These are phyloP conservation scores for Phengaris alcon DNA, from an alignment of 2,888 invertebrate species.

Conservation along the genomic window DNA sequence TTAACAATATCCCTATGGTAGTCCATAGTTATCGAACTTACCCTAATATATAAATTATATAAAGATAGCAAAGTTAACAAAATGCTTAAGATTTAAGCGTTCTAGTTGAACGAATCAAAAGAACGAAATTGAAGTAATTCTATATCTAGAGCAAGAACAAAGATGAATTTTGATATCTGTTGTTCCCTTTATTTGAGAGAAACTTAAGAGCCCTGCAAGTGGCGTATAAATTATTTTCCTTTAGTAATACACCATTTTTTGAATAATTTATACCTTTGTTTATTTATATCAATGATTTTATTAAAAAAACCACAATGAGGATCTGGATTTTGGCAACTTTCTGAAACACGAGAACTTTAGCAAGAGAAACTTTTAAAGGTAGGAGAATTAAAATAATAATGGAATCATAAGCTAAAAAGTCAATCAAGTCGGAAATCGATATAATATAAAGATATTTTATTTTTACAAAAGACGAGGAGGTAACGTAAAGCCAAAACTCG, in stretches of 20 bases:
- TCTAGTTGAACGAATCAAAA: not conserved
- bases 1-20: too few species aligned
- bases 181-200: slow-evolving; percentile 21
- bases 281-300: slow-evolving; percentile 13
- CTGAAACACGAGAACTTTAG: too few species aligned
- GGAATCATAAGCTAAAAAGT: too few species aligned
- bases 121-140: slow-evolving; percentile 12
- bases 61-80: not conserved
- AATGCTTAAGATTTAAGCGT: not conserved
- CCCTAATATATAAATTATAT: too few species aligned
- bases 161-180: slow-evolving; percentile 19
- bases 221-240: slow-evolving; percentile 24
- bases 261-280: not conserved
- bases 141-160: slow-evolving; percentile 4
- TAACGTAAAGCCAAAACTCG: slow-evolving; percentile 40
- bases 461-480: slow-evolving; percentile 2
- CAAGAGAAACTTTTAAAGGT: too few species aligned
- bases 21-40: too few species aligned
- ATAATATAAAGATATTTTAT: slow-evolving; percentile 3
- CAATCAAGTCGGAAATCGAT: not conserved
- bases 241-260: slow-evolving; percentile 7
- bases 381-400: too few species aligned
- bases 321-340: too few species aligned
- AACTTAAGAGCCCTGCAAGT: slow-evolving; percentile 14
- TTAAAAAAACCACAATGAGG: too few species aligned